Conservation (phyloP, 2,113 vertebrate species). For the Monarcha castaneiventris region DNA sequence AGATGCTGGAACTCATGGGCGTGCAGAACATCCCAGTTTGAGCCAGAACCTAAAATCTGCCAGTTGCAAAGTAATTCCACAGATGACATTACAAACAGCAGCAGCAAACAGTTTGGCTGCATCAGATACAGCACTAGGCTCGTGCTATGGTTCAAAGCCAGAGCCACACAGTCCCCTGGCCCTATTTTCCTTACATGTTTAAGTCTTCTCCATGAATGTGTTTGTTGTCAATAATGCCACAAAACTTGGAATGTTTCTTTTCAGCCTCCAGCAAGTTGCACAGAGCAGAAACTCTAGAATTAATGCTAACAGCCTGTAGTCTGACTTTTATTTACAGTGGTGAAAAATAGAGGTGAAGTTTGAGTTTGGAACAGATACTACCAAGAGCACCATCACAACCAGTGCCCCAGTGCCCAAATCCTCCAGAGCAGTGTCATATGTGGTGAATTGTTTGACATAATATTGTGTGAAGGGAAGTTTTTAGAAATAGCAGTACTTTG, state of each 20-base stretch:
- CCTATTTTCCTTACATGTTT: background rate
- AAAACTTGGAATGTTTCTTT: background rate
- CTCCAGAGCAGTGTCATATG: background rate
- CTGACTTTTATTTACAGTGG: background rate
- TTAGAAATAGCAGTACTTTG: background rate
- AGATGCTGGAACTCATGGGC: background rate
- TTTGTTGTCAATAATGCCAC: background rate
- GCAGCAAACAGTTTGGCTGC: background rate
- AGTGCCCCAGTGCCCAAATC: background rate
- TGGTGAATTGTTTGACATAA: background rate
- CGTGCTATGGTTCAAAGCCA: rapidly evolving
- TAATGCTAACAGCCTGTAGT: background rate
- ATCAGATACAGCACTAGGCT: background rate
- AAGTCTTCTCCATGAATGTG: background rate
- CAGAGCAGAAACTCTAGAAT: background rate
- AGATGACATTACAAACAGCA: background rate
- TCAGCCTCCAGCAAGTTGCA: background rate
- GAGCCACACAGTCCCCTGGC: background rate
- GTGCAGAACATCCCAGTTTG: background rate
- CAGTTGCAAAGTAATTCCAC: background rate
- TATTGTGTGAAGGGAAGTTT: background rate
- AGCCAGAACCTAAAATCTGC: background rate
- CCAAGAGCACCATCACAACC: background rate
- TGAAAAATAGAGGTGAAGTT: background rate
- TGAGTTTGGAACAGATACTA: background rate